A percentile compares a stretch with the other conserved stretches of the same genome.
Evolutionary conservation across 2,113 vertebrate species (phyloP).

Genomic region (Choloepus hoffmanni): DNA sequence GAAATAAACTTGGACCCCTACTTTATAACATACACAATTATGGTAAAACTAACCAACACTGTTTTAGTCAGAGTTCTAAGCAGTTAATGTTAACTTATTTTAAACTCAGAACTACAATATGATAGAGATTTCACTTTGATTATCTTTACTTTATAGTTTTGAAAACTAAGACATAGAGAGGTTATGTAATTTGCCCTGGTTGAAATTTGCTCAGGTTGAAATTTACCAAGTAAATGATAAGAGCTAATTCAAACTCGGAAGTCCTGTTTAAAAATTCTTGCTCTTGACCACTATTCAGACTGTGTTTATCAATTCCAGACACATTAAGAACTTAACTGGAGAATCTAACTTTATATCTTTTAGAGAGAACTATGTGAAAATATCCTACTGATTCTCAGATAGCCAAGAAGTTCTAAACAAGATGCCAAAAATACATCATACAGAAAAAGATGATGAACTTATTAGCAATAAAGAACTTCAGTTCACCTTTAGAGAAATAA

Average conservation of each 20-base stretch:
- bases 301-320: not conserved
- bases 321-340: not conserved
- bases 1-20: not conserved
- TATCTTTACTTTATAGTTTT: not conserved
- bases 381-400: not conserved
- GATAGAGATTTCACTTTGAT: not conserved
- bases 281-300: not conserved
- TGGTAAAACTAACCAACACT: no score
- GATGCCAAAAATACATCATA: not conserved
- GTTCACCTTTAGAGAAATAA: not conserved
- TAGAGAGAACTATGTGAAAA: not conserved
- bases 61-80: not conserved
- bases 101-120: not conserved
- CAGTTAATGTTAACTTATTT: conserved; percentile 19
- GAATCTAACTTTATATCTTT: not conserved
- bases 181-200: not conserved
- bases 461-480: not conserved
- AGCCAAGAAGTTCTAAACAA: not conserved
- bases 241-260: not conserved
- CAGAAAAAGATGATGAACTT: not conserved
- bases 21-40: not conserved
- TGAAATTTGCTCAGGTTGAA: not conserved
- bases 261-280: not conserved
- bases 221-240: not conserved
- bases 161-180: not conserved